Conservation (phyloP, 2,888 invertebrate species). For the Heliconius erato region DNA sequence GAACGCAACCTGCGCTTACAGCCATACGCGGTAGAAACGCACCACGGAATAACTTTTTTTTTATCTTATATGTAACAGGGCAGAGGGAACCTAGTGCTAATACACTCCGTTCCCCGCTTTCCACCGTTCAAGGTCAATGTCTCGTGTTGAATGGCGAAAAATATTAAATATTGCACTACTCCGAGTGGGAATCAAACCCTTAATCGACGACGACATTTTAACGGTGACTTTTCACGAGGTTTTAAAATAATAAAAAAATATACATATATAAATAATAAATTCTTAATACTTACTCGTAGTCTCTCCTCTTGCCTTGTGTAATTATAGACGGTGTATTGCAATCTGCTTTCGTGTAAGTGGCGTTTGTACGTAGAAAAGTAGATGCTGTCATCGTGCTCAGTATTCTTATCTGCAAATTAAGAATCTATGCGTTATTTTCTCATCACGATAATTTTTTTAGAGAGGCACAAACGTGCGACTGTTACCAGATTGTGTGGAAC, state of each 20-base stretch:
- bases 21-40: too few relatives aligned
- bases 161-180: too few relatives aligned
- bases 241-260: neutral
- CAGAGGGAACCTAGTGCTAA: neutral
- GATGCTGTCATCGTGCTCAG: slow-evolving; percentile 49
- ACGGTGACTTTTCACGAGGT: neutral
- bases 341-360: slow-evolving; percentile 40
- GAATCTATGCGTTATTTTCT: neutral
- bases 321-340: slow-evolving; percentile 34
- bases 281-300: slow-evolving; percentile 56
- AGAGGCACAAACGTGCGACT: too few relatives aligned
- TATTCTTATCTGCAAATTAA: slow-evolving; percentile 40
- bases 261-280: neutral
- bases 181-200: too few relatives aligned
- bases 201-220: too few relatives aligned
- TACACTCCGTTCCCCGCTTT: neutral
- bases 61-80: too few relatives aligned
- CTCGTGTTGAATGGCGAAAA: too few relatives aligned
- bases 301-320: slow-evolving; percentile 55
- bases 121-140: neutral
- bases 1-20: too few relatives aligned
- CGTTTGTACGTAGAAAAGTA: slow-evolving; percentile 42
- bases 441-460: neutral
- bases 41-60: too few relatives aligned
- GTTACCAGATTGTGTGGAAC: too few relatives aligned